Evolutionary conservation across 2,888 invertebrate species (phyloP), one percentile per base, ranked within the genome.

Genomic region (Luperina nickerlii): DNA sequence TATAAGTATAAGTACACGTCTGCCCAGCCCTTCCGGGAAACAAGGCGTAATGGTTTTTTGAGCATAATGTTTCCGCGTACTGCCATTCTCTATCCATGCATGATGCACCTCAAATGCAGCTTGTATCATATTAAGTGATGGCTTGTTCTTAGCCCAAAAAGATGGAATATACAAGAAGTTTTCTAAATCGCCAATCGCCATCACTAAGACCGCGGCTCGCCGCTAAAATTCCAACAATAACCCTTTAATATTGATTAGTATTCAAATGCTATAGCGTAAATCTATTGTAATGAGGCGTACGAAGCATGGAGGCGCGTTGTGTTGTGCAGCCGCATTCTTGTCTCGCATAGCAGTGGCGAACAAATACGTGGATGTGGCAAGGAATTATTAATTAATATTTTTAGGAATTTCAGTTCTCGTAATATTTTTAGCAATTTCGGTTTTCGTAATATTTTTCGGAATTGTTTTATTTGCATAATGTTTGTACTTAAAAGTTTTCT

Each of bases 231-330:
- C 83, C 74, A 77, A 82, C 83, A 87, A 90, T 89, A 90, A 87
- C 80, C 77, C 77, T 77, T 77, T 83, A 86, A 80, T 85, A 82
- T 86, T 90, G 86, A 90, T 90, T 89, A 91, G 82, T 82, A 90
- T 89, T 89, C 84, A 87, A 88, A 91, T 83, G 80, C 77, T 62
- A 80, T 77, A 74, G 70, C 84, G 82, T 84, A 80, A 82, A 82
- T 79, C 74, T 81, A 87, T 87, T 90, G 85, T 90, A 87, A 89
- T 90, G 87, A 89, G 86, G 68, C 76, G 81, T 77, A 79, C 83
- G 80, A 77, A 75, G 86, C 84, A 77, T 65, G 78, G 65, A 83
- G 87, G 87, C 82, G 76, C 71, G 71, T 78, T 81, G 79, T 87
- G 79, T 82, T 73, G 65, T 70, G 71, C 76, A 75, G 80, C 79